Percentiles rank a stretch among this genome's conserved stretches.
Conservation (phyloP, 2,888 invertebrate species). For the Drosophila fungiperda region DNA sequence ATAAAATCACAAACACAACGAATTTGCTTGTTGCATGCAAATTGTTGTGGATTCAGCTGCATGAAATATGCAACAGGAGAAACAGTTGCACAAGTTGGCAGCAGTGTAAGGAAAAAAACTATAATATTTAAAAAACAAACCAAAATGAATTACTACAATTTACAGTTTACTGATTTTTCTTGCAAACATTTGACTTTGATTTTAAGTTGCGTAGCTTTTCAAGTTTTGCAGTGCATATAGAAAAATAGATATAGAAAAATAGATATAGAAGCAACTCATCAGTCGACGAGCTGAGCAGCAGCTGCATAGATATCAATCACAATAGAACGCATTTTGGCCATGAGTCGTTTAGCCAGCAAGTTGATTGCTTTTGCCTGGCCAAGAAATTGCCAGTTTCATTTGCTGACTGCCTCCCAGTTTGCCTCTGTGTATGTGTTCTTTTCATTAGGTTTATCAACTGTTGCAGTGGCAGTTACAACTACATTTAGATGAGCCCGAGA, state of each 20-base stretch:
- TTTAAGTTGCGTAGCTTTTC: not conserved
- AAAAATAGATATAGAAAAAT: not conserved
- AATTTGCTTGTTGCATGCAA: conserved; percentile 3
- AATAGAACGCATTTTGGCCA: conserved; percentile 7
- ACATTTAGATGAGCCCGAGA: not conserved
- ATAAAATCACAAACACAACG: not conserved
- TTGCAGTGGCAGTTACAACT: not conserved
- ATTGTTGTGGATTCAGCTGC: not conserved
- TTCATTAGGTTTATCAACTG: not conserved
- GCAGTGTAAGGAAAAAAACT: too few relatives aligned
- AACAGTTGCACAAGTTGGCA: not conserved
- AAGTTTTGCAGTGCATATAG: not conserved
- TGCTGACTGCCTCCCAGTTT: not conserved
- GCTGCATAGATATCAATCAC: conserved; percentile 10
- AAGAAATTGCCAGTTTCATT: conserved; percentile 11
- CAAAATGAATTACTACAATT: too few relatives aligned
- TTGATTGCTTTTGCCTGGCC: conserved; percentile 6
- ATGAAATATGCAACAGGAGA: conserved; percentile 2
- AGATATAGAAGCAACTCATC: not conserved
- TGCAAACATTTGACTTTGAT: not conserved
- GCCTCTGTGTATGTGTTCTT: not conserved
- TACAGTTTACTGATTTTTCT: too few relatives aligned
- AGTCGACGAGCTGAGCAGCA: conserved; percentile 1
- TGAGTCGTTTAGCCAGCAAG: not conserved
- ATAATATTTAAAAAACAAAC: not conserved